phyloP scores from a whole-genome alignment of 2,888 invertebrate genomes.

The Luffia ferchaultella region DNA sequence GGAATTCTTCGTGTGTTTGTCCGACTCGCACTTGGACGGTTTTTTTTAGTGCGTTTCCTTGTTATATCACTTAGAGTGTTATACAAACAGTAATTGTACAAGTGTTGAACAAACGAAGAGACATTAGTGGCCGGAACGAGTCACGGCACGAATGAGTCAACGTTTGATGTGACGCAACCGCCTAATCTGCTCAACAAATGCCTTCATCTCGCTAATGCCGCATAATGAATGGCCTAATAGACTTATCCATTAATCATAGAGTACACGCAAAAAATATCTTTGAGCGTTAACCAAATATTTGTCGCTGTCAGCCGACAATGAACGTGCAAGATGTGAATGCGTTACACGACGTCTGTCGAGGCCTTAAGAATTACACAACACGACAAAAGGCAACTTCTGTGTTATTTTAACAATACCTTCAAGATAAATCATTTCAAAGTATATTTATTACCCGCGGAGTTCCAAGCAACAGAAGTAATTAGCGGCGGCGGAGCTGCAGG shows the following conservation, averaged over 20 bases:
- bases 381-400: neutral
- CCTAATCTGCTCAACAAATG: slow-evolving; percentile 6
- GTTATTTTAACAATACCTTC: neutral
- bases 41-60: too few species aligned
- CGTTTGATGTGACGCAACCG: slow-evolving; percentile 2
- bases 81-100: neutral
- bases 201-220: slow-evolving; percentile 6
- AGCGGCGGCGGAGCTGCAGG: too few species aligned
- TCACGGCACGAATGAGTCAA: neutral
- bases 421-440: neutral
- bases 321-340: neutral
- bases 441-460: too few species aligned
- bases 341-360: too few species aligned
- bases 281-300: neutral
- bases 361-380: too few species aligned
- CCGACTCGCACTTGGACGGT: too few species aligned
- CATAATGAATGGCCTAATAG: slow-evolving; percentile 7
- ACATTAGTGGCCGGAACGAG: neutral
- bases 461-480: too few species aligned
- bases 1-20: too few species aligned
- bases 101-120: neutral
- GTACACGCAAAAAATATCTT: neutral
- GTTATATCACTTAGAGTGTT: too few species aligned
- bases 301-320: neutral
- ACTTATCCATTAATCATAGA: slow-evolving; percentile 6